Conservation (phyloP, 2,113 vertebrate species). For the Nycticryphes semicollaris region DNA sequence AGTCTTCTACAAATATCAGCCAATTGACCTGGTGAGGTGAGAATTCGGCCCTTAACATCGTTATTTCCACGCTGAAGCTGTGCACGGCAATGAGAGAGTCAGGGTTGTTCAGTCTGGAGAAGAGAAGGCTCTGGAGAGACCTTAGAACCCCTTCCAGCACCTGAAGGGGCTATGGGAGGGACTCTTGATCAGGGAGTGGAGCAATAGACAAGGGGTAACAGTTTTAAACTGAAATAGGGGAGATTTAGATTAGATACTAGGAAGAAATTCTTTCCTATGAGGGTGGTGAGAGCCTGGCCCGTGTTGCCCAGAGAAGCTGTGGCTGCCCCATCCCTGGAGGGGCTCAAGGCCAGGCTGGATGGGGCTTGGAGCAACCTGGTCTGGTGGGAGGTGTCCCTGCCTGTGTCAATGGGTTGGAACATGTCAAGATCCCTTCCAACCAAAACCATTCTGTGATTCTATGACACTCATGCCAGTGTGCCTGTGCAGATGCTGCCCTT, state of each 20-base stretch:
- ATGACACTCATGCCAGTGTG: fast-evolving
- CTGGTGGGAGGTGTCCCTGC: neutral
- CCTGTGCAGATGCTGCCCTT: neutral
- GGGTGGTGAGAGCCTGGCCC: neutral
- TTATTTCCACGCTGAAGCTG: neutral
- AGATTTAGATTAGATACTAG: neutral
- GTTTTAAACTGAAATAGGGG: neutral
- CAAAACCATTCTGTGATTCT: neutral
- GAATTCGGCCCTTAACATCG: neutral
- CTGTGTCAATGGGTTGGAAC: neutral
- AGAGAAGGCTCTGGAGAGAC: neutral
- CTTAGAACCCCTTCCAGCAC: neutral
- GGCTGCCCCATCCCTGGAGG: neutral
- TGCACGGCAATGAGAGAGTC: neutral
- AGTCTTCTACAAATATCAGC: conserved; percentile 96
- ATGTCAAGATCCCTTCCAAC: neutral
- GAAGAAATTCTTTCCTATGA: neutral
- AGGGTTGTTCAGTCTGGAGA: neutral
- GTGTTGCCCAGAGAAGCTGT: neutral
- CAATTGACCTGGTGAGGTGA: conserved; percentile 93
- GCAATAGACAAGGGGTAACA: fast-evolving
- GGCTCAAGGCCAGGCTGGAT: neutral
- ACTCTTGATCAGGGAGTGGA: neutral
- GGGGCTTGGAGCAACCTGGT: neutral
- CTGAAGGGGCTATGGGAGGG: neutral